These are phyloP conservation scores for Rhinichthys osculus DNA, from an alignment of 2,797 vertebrate species.

Conservation along the genomic window DNA sequence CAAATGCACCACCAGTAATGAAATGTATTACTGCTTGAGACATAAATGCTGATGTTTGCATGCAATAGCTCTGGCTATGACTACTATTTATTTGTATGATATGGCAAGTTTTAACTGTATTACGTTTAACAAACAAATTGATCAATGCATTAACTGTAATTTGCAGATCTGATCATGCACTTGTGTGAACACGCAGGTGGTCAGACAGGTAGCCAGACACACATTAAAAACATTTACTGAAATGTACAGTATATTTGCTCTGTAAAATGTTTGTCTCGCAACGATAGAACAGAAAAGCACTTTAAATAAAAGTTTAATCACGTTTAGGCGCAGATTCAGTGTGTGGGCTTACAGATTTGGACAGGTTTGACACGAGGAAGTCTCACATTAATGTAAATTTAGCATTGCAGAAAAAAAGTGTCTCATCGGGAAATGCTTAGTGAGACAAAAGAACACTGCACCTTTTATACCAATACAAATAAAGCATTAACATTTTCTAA, in stretches of 20 bases:
- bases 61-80: slow-evolving; percentile 86
- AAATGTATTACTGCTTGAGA: slow-evolving; percentile 86
- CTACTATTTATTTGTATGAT: slow-evolving; percentile 91
- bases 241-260: slow-evolving; percentile 83
- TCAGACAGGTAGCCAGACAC: slow-evolving; percentile 70
- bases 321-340: slow-evolving; percentile 83
- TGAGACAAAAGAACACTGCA: slow-evolving; percentile 79
- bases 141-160: slow-evolving; percentile 80
- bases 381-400: slow-evolving; percentile 81
- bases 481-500: slow-evolving; percentile 87
- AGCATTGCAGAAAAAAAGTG: slow-evolving; percentile 72
- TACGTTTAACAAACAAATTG: slow-evolving; percentile 75
- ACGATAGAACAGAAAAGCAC: slow-evolving; percentile 84
- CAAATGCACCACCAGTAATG: slow-evolving; percentile 85
- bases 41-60: slow-evolving; percentile 87
- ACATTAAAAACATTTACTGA: slow-evolving; percentile 73
- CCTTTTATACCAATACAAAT: slow-evolving; percentile 89
- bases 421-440: slow-evolving; percentile 76
- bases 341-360: slow-evolving; percentile 78
- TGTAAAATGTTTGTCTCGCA: slow-evolving; percentile 85
- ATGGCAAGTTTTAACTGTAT: slow-evolving; percentile 85
- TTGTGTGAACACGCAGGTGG: slow-evolving; percentile 72
- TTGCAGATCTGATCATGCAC: slow-evolving; percentile 74
- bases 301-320: slow-evolving; percentile 89
- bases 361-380: slow-evolving; percentile 70